Conservation (phyloP, 2,113 vertebrate species). For the Rafetus swinhoei region DNA sequence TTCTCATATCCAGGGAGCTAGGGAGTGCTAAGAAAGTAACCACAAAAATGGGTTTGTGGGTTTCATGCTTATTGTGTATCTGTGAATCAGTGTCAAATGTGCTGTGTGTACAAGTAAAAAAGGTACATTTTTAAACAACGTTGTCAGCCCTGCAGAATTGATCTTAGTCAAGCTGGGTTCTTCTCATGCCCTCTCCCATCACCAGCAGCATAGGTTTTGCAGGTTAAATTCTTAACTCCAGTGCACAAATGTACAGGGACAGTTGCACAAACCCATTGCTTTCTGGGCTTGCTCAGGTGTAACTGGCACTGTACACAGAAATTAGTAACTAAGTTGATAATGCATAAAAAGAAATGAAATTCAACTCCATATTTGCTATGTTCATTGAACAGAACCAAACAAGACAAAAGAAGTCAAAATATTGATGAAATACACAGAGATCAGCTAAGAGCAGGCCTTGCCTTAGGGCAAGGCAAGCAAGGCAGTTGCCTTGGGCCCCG, state of each 20-base stretch:
- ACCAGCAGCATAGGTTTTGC: not conserved
- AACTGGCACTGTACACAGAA: not conserved
- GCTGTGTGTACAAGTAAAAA: not conserved
- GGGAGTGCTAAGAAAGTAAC: not conserved
- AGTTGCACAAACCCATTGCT: not conserved
- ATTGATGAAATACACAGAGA: not conserved
- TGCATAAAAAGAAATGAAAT: not conserved
- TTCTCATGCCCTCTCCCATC: not conserved
- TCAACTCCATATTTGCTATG: not conserved
- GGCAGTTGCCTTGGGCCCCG: too few species aligned
- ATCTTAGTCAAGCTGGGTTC: not conserved
- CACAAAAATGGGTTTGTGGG: not conserved
- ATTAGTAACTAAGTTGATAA: not conserved
- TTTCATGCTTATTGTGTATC: not conserved
- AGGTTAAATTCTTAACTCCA: not conserved
- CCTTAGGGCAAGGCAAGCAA: too few species aligned
- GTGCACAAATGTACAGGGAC: not conserved
- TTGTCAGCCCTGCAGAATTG: not conserved
- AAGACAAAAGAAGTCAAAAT: fast-evolving
- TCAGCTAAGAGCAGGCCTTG: not conserved
- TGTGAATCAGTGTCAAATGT: not conserved
- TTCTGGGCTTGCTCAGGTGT: not conserved
- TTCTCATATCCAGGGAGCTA: not conserved
- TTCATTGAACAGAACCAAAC: not conserved
- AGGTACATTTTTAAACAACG: not conserved